Conservation (phyloP, 2,113 vertebrate genomes). For the Smithornis capensis region DNA sequence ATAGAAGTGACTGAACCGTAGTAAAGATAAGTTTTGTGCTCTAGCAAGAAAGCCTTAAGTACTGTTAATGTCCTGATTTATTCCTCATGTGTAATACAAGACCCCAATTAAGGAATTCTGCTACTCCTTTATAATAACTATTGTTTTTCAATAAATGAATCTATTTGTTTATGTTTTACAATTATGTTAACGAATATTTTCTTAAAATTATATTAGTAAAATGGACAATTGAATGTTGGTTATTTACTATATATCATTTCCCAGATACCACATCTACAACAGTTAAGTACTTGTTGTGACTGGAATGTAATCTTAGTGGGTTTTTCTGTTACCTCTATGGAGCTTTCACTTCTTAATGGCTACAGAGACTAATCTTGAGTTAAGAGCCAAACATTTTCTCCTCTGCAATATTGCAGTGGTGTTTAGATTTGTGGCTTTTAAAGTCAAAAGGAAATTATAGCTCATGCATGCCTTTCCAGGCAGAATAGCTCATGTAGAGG, state of each 20-base stretch:
- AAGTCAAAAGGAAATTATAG: slow-evolving; percentile 39
- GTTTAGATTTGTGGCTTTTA: slow-evolving; percentile 58
- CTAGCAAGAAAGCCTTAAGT: not conserved
- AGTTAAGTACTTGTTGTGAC: slow-evolving; percentile 25
- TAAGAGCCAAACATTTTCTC: slow-evolving; percentile 30
- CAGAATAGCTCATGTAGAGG: not conserved
- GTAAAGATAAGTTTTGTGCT: not conserved
- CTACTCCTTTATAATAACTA: not conserved
- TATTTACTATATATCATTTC: not conserved
- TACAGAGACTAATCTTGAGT: slow-evolving; percentile 3
- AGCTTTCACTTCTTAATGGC: slow-evolving; percentile 36
- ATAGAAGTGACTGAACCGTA: not conserved
- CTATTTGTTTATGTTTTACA: not conserved
- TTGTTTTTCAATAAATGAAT: not conserved
- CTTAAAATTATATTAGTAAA: not conserved
- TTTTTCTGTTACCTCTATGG: not conserved
- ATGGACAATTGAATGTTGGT: not conserved
- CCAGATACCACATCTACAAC: not conserved
- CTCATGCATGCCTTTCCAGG: slow-evolving; percentile 8
- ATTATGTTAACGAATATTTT: not conserved
- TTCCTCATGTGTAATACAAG: not conserved
- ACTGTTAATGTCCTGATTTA: not conserved
- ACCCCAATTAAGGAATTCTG: not conserved
- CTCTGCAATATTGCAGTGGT: not conserved
- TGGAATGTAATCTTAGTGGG: slow-evolving; percentile 33